phyloP scores from a whole-genome alignment of 2,888 invertebrate genomes.

The Psococerastis gibbosa region DNA sequence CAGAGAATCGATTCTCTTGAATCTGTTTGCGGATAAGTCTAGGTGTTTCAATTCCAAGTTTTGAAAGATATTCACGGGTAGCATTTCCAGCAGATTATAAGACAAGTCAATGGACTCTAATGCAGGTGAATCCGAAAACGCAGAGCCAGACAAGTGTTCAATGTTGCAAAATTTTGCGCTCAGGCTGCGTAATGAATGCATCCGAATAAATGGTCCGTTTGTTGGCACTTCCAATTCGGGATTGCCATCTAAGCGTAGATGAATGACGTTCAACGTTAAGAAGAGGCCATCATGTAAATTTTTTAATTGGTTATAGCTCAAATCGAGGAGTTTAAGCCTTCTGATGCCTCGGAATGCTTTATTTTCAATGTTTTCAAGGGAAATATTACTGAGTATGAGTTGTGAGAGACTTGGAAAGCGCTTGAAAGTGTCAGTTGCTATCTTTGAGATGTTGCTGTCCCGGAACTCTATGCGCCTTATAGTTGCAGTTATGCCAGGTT shows the following conservation, averaged over 20 bases:
- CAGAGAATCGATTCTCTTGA: not conserved
- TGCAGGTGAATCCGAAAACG: not conserved
- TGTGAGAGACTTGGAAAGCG: not conserved
- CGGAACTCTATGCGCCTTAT: not conserved
- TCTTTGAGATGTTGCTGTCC: not conserved
- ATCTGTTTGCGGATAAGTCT: not conserved
- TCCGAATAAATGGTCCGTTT: constrained; percentile 1
- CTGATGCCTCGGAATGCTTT: constrained; percentile 1
- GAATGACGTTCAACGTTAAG: not conserved
- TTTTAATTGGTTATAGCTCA: not conserved
- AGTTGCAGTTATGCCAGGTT: not conserved
- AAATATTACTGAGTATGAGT: not conserved
- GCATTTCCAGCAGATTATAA: not conserved
- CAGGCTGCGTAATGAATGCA: not conserved
- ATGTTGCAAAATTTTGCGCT: constrained; percentile 2
- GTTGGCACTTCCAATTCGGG: not conserved
- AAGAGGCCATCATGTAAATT: not conserved
- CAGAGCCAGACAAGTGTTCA: constrained; percentile 1
- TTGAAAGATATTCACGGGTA: not conserved
- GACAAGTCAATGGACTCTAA: not conserved
- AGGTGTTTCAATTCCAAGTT: not conserved
- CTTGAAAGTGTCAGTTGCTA: not conserved
- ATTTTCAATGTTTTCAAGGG: not conserved
- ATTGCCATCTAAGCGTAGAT: not conserved
- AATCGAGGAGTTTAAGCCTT: not conserved